phyloP scores from a whole-genome alignment of 2,113 vertebrate genomes.

The Pelvicachromis taeniatus region DNA sequence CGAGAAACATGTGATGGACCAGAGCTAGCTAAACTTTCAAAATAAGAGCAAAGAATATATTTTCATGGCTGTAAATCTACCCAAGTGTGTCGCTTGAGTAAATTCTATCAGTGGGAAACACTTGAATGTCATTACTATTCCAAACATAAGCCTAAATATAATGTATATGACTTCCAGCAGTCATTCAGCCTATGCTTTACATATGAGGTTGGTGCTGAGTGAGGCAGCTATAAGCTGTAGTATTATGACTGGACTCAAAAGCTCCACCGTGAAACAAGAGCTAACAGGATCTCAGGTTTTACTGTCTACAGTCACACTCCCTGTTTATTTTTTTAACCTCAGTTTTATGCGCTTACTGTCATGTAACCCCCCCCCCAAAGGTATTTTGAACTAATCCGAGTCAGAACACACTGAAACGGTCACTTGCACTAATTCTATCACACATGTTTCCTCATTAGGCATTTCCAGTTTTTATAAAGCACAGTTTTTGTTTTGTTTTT shows the following conservation, averaged over 20 bases:
- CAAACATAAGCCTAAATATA: not conserved
- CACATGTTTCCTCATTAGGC: no score
- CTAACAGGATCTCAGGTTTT: not conserved
- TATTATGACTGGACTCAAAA: not conserved
- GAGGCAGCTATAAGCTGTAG: not conserved
- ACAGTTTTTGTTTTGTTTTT: no score
- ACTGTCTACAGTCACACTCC: not conserved
- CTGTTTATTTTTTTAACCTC: not conserved
- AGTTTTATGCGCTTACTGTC: no score
- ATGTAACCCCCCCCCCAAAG: no score
- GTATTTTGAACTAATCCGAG: no score
- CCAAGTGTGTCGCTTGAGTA: not conserved
- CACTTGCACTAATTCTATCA: no score
- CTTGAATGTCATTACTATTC: not conserved
- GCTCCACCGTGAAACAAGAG: not conserved
- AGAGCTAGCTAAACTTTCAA: not conserved
- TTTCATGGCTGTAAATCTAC: not conserved
- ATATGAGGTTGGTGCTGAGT: not conserved
- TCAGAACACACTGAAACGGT: no score
- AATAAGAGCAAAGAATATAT: not conserved
- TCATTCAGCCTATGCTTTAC: not conserved
- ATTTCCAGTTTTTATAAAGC: no score
- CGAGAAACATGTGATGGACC: not conserved
- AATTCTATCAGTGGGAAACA: not conserved
- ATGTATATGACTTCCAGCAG: not conserved